Evolutionary conservation across 2,888 invertebrate genomes (phyloP), one percentile per base, ranked within the genome.

Genomic region (Elmis aenea): DNA sequence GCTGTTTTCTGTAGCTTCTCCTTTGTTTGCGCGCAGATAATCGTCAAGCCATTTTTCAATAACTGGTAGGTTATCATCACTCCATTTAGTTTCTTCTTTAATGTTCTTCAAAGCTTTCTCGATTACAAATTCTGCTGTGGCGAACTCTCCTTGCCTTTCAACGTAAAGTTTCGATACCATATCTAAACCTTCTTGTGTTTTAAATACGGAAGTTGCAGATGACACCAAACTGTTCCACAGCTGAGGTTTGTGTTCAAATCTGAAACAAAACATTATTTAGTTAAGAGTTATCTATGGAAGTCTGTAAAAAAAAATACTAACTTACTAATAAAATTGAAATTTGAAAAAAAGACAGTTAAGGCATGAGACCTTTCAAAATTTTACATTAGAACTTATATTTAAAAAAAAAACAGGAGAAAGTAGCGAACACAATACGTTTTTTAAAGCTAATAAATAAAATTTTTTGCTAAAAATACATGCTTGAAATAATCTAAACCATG

Each of bases 191-290:
- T 80, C 77, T 56, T 83, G 77, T 0, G 85, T 86, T 27, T 82
- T 84, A 63, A 87, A 87, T 2, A 78, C 75, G 0, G 83, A 79
- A 0, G 85, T 85, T 0, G 86, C 83, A 3, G 83, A 78, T 15
- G 81, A 77, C 22, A 87, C 77, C 4, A 88, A 67, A 54, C 75
- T 81, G 52, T 85, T 82, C 88, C 87, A 88, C 2, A 87, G 67
- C 55, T 82, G 81, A 0, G 81, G 78, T 57, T 80, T 82, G 42
- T 75, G 75, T 50, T 75, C 72, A 54, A 81, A 82, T 58, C 83
- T 84, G 57, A 28, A 62, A 42, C 21, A 18, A 13, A 22, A 8
- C 10, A 11, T 3, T 13, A 6, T 12, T 21, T 13, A n/a, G n/a
- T n/a, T n/a, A n/a, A n/a, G n/a, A n/a, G n/a, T n/a, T n/a, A n/a